Percentiles rank a stretch among this genome's conserved stretches.
Evolutionary conservation across 2,797 vertebrate genomes (phyloP).

Genomic region (Macroramphosus scolopax): DNA sequence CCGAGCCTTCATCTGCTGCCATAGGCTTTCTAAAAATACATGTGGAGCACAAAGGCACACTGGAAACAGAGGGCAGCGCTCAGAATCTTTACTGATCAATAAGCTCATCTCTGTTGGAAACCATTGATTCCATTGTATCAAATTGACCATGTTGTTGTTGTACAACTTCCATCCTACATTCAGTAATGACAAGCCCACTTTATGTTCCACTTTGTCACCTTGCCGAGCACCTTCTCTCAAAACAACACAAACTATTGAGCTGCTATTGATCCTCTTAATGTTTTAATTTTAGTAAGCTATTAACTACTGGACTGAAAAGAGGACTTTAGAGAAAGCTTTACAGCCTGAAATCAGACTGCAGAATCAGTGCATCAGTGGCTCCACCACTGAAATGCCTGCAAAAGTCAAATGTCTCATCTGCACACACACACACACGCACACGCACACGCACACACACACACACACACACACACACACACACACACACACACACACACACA

Average conservation of each 20-base stretch:
- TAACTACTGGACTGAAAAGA: conserved; percentile 20
- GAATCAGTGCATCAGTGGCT: conserved; percentile 38
- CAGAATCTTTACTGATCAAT: conserved; percentile 75
- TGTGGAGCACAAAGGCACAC: conserved; percentile 54
- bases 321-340: too few species aligned
- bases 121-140: conserved; percentile 71
- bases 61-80: conserved; percentile 70
- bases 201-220: conserved; percentile 26
- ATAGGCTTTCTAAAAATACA: conserved; percentile 75
- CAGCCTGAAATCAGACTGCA: too few species aligned
- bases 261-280: conserved; percentile 12
- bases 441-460: conserved; percentile 44
- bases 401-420: conserved; percentile 42
- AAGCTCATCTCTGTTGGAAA: conserved; percentile 72
- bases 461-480: conserved; percentile 49
- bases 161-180: conserved; percentile 43
- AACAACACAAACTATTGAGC: conserved; percentile 28
- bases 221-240: conserved; percentile 14
- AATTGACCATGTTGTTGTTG: conserved; percentile 57
- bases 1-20: conserved; percentile 64
- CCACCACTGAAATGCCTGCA: conserved; percentile 41
- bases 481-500: conserved; percentile 33
- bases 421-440: conserved; percentile 38
- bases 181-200: conserved; percentile 35
- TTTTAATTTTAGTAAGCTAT: conserved; percentile 22